These are phyloP conservation scores for Reinhardtius hippoglossoides DNA, from an alignment of 2,113 vertebrate species.

Conservation along the genomic window DNA sequence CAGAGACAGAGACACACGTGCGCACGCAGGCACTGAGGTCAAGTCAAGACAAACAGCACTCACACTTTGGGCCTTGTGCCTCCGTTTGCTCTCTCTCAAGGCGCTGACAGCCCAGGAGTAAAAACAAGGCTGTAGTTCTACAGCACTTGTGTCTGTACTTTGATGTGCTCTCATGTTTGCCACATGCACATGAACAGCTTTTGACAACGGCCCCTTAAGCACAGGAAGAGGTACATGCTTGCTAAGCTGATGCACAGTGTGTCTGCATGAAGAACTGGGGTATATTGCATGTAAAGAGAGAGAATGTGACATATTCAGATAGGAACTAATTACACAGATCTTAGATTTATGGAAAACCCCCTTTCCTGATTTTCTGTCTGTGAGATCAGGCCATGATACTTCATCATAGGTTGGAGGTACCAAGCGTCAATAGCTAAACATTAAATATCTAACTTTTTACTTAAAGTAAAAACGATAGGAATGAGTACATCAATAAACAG, in stretches of 20 bases:
- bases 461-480: too few species aligned
- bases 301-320: neutral
- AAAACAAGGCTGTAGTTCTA: constrained; percentile 42
- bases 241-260: neutral
- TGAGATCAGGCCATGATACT: neutral
- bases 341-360: neutral
- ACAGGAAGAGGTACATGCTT: constrained; percentile 14
- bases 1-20: neutral
- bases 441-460: too few species aligned
- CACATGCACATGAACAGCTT: constrained; percentile 50
- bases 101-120: constrained; percentile 57
- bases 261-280: neutral
- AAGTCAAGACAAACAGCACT: constrained; percentile 73
- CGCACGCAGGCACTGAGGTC: constrained; percentile 58
- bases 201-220: constrained; percentile 24
- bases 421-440: too few species aligned
- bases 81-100: constrained; percentile 64
- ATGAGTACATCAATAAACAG: too few species aligned
- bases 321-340: neutral
- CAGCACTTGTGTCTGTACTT: constrained; percentile 25
- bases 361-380: neutral
- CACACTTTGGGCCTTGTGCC: constrained; percentile 63
- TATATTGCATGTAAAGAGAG: neutral
- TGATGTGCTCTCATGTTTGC: constrained; percentile 56
- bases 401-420: too few species aligned